These are phyloP conservation scores for Dicerorhinus sumatrensis DNA, from an alignment of 2,113 vertebrate species.

Conservation along the genomic window DNA sequence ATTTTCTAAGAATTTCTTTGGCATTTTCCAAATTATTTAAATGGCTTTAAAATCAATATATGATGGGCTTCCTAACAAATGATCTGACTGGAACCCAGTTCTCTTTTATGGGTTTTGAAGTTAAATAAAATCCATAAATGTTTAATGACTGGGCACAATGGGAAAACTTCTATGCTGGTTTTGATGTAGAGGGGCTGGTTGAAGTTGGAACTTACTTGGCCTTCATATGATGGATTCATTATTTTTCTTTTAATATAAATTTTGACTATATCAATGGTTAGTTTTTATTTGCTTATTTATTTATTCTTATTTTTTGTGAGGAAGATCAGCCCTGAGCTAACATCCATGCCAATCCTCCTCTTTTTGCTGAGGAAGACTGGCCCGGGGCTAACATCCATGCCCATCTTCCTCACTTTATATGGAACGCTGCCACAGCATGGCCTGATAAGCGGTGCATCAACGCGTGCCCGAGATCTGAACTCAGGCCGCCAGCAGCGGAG, in stretches of 20 bases:
- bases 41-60: background rate
- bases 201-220: background rate
- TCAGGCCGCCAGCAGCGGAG: too few species aligned
- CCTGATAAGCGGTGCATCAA: too few species aligned
- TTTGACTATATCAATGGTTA: background rate
- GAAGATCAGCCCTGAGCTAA: too few species aligned
- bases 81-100: background rate
- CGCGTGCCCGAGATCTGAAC: too few species aligned
- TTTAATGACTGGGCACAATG: background rate
- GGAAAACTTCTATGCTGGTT: background rate
- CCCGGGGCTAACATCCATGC: too few species aligned
- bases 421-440: too few species aligned
- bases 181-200: background rate
- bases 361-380: too few species aligned
- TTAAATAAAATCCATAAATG: background rate
- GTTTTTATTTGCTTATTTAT: background rate
- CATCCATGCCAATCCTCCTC: too few species aligned
- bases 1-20: conserved; percentile 17
- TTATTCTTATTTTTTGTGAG: too few species aligned
- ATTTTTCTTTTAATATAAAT: conserved; percentile 40
- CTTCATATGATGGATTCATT: background rate
- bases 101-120: background rate
- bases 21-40: background rate
- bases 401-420: too few species aligned
- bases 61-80: background rate